phyloP scores from a whole-genome alignment of 2,888 invertebrate genomes.

The Coleophora deauratella region DNA sequence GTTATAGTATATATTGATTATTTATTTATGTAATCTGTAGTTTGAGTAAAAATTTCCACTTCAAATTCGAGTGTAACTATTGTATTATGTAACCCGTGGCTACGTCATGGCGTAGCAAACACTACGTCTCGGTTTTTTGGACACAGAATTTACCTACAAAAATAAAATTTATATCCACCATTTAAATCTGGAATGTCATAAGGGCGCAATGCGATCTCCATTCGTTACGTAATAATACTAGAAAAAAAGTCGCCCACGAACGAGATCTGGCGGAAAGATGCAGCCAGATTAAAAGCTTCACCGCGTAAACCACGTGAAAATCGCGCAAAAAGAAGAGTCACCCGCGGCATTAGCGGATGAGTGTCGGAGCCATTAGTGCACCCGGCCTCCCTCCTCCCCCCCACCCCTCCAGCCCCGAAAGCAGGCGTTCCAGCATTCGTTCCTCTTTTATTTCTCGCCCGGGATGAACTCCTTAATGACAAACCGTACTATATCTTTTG shows the following conservation, averaged over 20 bases:
- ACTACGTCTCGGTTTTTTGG: no score
- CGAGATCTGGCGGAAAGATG: slow-evolving; percentile 55
- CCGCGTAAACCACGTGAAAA: slow-evolving; percentile 73
- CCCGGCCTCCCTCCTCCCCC: slow-evolving; percentile 30
- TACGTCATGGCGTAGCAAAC: no score
- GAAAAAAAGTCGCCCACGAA: no score
- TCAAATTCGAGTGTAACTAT: no score
- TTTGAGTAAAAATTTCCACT: no score
- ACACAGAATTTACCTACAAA: no score
- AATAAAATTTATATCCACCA: no score
- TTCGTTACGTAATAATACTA: slow-evolving; percentile 5
- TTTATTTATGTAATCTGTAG: no score
- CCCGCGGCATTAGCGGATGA: slow-evolving; percentile 75
- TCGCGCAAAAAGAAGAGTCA: slow-evolving; percentile 72
- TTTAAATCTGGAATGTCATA: no score
- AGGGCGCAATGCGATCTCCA: no score
- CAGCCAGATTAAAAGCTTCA: slow-evolving; percentile 70
- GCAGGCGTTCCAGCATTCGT: slow-evolving; percentile 33
- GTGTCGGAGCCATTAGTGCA: slow-evolving; percentile 73
- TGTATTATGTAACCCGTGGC: no score
- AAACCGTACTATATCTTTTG: slow-evolving; percentile 75
- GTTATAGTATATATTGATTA: no score
- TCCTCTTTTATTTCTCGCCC: slow-evolving; percentile 73
- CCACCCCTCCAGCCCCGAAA: slow-evolving; percentile 43
- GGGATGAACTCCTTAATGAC: slow-evolving; percentile 75